Evolutionary conservation across 2,888 invertebrate genomes (phyloP).

Genomic region (Lapara coniferarum): DNA sequence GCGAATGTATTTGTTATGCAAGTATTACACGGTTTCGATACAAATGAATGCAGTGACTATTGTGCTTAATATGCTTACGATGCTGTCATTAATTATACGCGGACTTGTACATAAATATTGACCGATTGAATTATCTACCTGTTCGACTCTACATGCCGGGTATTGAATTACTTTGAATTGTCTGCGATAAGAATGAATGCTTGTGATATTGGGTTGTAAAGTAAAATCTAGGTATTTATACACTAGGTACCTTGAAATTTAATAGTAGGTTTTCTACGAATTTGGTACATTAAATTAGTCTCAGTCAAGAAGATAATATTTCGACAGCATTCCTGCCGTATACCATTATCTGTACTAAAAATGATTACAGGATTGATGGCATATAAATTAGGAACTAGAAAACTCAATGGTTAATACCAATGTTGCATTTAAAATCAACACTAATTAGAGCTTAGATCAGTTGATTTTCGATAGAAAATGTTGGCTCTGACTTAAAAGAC

Average conservation of each 20-base stretch:
- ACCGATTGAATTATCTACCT: slow-evolving; percentile 7
- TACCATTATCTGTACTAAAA: too few relatives aligned
- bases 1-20: slow-evolving; percentile 22
- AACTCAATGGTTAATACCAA: too few relatives aligned
- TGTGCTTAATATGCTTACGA: slow-evolving; percentile 21
- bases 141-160: background rate
- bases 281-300: too few relatives aligned
- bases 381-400: too few relatives aligned
- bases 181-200: background rate
- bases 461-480: background rate
- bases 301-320: too few relatives aligned
- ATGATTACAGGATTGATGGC: too few relatives aligned
- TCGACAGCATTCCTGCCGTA: too few relatives aligned
- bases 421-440: background rate
- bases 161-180: background rate
- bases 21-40: slow-evolving; percentile 16
- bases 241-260: too few relatives aligned
- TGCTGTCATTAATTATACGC: slow-evolving; percentile 19
- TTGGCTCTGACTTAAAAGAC: background rate
- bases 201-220: background rate
- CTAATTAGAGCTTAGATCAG: background rate
- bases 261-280: too few relatives aligned
- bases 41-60: slow-evolving; percentile 19
- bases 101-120: slow-evolving; percentile 2
- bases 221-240: too few relatives aligned